Evolutionary conservation across 2,797 vertebrate species (phyloP), one percentile per base, ranked within the genome.

Genomic region (Sebastes flavidus): DNA sequence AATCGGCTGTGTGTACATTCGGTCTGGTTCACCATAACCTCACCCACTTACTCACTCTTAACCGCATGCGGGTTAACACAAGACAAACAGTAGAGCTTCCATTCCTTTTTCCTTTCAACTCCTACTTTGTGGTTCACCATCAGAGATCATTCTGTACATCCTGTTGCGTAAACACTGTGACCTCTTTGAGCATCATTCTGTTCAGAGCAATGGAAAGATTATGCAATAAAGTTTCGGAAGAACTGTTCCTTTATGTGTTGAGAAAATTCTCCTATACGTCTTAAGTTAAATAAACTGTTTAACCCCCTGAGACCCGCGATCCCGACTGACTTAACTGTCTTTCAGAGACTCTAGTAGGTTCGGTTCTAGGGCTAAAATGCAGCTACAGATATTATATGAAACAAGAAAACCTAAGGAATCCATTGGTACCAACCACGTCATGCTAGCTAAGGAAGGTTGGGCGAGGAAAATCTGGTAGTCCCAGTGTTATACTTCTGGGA

Each of bases 21-120:
- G 6, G 66, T 68, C 65, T 78, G 65, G 25, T 74, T 84, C 73
- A 61, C 58, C 13, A 8, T 2, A 72, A 71, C 76, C 73, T 56
- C 78, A 77, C 75, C 75, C 79, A 52, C 70, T 88, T 86, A 77
- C 72, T 88, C 81, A 84, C 66, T 24, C 52, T 14, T 14, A 32
- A 70, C 80, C 63, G 56, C 81, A 70, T 12, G 12, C 78, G 52
- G 49, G 83, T 78, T 58, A 79, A 78, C 30, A 62, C 71, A 72
- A 10, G 70, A 16, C 61, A 80, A 54, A 18, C 27, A 7, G 4
- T 7, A 16, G 16, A 42, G 11, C 49, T 71, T 65, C 62, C 59
- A 13, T 49, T 60, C 54, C 14, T 42, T 63, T 7, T 61, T 20
- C 3, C 18, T 34, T 81, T 75, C 2, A 34, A 54, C 25, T 59